Evolutionary conservation across 2,113 vertebrate genomes (phyloP).

Genomic region (Eclectus roratus): DNA sequence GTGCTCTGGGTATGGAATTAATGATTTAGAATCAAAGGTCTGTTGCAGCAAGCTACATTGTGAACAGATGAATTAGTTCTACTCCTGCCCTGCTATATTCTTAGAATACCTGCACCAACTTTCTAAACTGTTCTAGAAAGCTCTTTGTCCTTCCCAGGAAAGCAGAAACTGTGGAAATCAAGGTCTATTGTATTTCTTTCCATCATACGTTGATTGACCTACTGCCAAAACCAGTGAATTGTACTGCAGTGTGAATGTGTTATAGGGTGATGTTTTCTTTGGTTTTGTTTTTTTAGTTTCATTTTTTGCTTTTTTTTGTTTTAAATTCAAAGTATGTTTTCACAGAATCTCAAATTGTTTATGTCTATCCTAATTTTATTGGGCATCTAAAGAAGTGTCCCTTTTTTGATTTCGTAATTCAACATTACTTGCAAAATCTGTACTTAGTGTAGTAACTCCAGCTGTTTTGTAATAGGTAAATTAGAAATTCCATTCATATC

Average conservation of each 20-base stretch:
- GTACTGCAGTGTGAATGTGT: no score
- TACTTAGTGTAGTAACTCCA: neutral
- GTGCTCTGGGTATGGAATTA: neutral
- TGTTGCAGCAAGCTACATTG: neutral
- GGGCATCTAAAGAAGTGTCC: neutral
- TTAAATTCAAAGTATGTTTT: neutral
- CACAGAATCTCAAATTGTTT: neutral
- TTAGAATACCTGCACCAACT: neutral
- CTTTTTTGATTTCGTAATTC: neutral
- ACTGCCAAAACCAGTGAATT: neutral
- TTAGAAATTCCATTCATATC: neutral
- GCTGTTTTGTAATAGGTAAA: neutral
- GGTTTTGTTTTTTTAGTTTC: neutral
- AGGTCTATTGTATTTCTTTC: neutral
- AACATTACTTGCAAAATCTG: neutral
- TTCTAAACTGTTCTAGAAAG: neutral
- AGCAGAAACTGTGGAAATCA: neutral
- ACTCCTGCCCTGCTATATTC: neutral
- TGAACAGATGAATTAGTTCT: neutral
- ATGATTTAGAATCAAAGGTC: neutral
- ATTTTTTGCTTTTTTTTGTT: neutral
- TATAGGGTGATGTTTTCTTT: neutral
- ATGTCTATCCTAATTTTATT: neutral
- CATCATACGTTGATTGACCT: neutral
- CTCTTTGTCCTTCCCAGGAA: neutral